A percentile compares a stretch with the other conserved stretches of the same genome.
phyloP scores from a whole-genome alignment of 2,797 vertebrate species.

The Pagetopsis macropterus region DNA sequence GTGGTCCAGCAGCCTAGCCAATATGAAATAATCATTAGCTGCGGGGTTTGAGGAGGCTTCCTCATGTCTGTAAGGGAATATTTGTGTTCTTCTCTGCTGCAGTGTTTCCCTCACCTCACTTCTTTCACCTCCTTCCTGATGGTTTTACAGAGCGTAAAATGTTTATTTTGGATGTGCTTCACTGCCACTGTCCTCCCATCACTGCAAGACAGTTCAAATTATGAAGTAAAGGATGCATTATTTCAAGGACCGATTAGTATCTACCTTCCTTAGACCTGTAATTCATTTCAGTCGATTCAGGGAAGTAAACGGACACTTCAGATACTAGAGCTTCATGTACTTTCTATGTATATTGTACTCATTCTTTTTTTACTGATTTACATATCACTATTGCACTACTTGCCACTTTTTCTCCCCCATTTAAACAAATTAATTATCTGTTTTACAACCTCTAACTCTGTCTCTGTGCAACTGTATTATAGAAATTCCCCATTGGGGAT shows the following conservation, averaged over 20 bases:
- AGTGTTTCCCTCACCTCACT: constrained; percentile 74
- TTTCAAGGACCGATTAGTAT: neutral
- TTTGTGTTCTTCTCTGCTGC: neutral
- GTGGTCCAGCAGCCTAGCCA: constrained; percentile 82
- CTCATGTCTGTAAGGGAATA: neutral
- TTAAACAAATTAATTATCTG: constrained; percentile 6
- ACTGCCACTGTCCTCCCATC: constrained; percentile 82
- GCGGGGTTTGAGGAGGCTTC: neutral
- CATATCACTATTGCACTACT: neutral
- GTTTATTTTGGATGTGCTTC: constrained; percentile 83
- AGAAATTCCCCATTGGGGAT: neutral
- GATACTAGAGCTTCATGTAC: neutral
- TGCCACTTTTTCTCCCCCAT: neutral
- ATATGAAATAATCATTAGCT: constrained; percentile 1
- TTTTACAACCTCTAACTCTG: neutral
- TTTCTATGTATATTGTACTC: neutral
- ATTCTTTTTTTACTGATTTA: neutral
- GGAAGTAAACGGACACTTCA: neutral
- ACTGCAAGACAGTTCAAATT: constrained; percentile 60
- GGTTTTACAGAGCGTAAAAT: constrained; percentile 83
- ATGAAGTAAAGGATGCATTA: neutral
- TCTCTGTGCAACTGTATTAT: neutral
- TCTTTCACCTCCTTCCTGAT: constrained; percentile 86
- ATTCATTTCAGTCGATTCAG: neutral
- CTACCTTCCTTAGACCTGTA: neutral